Conservation (phyloP, 2,113 vertebrate genomes). For the Trachemys scripta region DNA sequence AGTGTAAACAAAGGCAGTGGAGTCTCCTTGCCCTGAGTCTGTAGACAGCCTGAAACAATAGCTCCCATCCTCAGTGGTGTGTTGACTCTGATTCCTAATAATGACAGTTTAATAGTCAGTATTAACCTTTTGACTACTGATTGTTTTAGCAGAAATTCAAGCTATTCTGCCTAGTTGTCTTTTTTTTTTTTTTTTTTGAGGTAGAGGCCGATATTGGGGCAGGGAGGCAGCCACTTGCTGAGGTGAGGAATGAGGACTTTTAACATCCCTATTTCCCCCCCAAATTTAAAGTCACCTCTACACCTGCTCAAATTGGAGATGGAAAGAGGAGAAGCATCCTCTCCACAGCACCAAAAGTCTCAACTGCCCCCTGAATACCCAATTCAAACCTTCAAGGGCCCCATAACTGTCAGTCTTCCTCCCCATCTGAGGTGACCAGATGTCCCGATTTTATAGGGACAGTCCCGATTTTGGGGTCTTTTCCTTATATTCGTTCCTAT, state of each 20-base stretch:
- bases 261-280: not conserved
- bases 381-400: not conserved
- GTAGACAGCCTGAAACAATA: not conserved
- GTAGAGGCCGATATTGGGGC: not conserved
- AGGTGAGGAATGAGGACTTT: not conserved
- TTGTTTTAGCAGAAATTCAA: not conserved
- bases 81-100: not conserved
- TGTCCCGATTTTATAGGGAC: too few relatives aligned
- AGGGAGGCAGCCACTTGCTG: not conserved
- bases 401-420: not conserved
- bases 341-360: not conserved
- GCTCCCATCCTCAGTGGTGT: not conserved
- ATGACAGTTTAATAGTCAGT: too few relatives aligned
- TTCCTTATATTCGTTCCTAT: too few relatives aligned
- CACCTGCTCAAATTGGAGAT: not conserved
- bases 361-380: not conserved
- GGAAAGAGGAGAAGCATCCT: not conserved
- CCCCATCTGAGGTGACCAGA: too few relatives aligned
- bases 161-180: not conserved
- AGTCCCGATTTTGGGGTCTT: too few relatives aligned
- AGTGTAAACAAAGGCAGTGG: not conserved
- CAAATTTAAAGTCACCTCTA: fast-evolving
- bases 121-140: not conserved
- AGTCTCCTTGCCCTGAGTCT: not conserved
- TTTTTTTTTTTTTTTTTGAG: not conserved